A percentile compares a stretch with the other conserved stretches of the same genome.
Conservation (phyloP, 2,113 vertebrate species). For the Macrotus californicus region DNA sequence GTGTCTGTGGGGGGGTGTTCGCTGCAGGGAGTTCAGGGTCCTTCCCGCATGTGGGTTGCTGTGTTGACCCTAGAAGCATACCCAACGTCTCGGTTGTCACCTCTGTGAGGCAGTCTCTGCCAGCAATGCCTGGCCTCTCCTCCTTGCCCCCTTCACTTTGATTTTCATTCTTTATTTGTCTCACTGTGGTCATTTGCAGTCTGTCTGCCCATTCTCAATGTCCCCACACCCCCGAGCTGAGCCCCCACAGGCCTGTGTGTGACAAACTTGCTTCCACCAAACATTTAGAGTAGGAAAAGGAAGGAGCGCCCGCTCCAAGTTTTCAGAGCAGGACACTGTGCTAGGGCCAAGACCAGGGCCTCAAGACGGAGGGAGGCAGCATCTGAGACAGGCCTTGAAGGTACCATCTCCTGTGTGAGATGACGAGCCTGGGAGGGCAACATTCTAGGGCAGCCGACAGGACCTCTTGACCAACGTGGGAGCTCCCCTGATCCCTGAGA, state of each 20-base stretch:
- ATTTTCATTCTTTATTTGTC: background rate
- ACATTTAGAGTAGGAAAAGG: background rate
- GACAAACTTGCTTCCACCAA: background rate
- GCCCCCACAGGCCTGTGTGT: background rate
- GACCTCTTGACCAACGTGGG: background rate
- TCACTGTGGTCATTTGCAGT: background rate
- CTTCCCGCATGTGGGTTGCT: background rate
- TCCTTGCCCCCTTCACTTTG: background rate
- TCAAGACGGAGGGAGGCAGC: background rate
- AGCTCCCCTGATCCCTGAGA: background rate
- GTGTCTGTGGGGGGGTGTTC: background rate
- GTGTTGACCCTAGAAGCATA: background rate
- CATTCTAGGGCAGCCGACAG: background rate
- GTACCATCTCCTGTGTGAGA: background rate
- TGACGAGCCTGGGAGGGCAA: background rate
- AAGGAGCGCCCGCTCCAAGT: background rate
- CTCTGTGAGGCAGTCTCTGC: too few species aligned
- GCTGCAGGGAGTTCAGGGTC: background rate
- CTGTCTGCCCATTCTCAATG: background rate
- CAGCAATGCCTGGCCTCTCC: accelerated
- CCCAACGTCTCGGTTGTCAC: background rate
- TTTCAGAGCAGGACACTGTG: too few species aligned
- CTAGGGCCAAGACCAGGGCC: too few species aligned
- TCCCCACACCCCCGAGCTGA: background rate
- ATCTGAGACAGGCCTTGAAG: background rate